Evolutionary conservation across 2,797 vertebrate genomes (phyloP).

Genomic region (Rhincodon typus): DNA sequence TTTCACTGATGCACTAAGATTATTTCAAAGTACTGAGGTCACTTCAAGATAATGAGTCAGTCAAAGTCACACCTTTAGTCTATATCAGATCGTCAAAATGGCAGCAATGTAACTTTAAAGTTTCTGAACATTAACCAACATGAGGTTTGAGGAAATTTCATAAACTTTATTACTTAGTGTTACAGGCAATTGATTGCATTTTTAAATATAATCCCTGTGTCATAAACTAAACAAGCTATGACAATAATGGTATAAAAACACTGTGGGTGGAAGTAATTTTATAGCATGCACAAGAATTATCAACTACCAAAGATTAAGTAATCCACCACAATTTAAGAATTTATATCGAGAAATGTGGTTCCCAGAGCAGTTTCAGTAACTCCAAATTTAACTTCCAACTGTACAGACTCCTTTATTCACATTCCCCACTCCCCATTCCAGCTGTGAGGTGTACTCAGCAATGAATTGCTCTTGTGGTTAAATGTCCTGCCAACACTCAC

Average conservation of each 20-base stretch:
- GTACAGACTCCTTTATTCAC: slow-evolving; percentile 5
- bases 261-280: neutral
- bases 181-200: neutral
- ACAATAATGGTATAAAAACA: neutral
- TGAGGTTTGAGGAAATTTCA: neutral
- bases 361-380: neutral
- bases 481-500: neutral
- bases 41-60: neutral
- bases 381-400: neutral
- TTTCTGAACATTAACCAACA: neutral
- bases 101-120: neutral
- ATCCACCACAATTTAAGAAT: neutral
- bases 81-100: neutral
- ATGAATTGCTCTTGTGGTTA: slow-evolving; percentile 17
- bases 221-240: neutral
- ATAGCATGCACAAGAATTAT: neutral
- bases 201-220: neutral
- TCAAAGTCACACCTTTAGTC: neutral
- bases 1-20: neutral
- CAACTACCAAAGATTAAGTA: neutral
- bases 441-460: neutral
- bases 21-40: neutral
- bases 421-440: neutral
- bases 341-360: neutral
- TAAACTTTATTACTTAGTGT: neutral